phyloP scores from a whole-genome alignment of 37 sponge, comb jelly and placozoan species.

The Haliclona indistincta region DNA sequence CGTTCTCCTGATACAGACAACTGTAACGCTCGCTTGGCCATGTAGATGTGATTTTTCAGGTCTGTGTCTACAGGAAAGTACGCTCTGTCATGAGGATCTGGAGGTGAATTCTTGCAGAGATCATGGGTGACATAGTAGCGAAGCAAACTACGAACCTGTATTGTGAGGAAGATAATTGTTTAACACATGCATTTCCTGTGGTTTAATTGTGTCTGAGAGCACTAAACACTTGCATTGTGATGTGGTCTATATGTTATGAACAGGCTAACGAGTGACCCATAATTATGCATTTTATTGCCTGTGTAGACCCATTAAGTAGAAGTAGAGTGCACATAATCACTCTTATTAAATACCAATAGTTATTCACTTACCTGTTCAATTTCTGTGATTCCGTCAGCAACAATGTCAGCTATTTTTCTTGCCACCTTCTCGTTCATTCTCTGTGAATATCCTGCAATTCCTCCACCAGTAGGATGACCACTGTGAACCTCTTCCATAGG shows the following conservation, averaged over 20 bases:
- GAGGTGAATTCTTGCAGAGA: neutral
- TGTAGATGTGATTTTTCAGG: constrained; percentile 11
- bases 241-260: no score
- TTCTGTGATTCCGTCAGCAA: constrained; percentile 17
- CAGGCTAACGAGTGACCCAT: no score
- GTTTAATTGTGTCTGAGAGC: no score
- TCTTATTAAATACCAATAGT: no score
- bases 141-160: no score
- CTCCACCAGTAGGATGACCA: constrained; percentile 13
- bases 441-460: constrained; percentile 24
- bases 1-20: constrained; percentile 34
- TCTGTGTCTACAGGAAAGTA: constrained; percentile 14
- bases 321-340: no score
- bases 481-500: constrained; percentile 33
- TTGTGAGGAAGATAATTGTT: no score
- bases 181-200: no score
- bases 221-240: no score
- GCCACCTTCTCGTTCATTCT: constrained; percentile 15
- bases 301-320: no score
- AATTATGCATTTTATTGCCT: no score
- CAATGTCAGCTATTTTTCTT: constrained; percentile 8
- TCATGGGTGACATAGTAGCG: neutral
- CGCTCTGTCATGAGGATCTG: constrained; percentile 4
- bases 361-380: constrained; percentile 14
- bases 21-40: constrained; percentile 12